Evolutionary conservation across 2,888 invertebrate genomes (phyloP), one percentile per base, ranked within the genome.

Genomic region (Endotricha flammealis): DNA sequence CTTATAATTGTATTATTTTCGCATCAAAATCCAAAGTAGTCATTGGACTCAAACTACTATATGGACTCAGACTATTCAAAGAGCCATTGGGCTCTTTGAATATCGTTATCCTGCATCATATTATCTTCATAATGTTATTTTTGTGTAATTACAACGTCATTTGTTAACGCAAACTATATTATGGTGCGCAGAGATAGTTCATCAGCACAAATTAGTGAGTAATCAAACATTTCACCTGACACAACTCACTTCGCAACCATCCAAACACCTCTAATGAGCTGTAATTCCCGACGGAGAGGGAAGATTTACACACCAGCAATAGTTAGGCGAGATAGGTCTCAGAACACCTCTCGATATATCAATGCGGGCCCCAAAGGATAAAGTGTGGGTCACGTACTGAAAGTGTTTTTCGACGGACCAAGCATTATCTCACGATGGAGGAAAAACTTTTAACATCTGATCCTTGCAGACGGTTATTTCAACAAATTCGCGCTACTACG

Each of bases 371-470:
- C 55, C 65, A 36, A 48, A 64, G 71, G 74, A 69, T 70, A 65
- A 65, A 68, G 59, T 65, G 69, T 65, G 60, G 73, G 70, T 78
- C 79, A 80, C 79, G 79, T 78, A 69, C 64, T 51, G 56, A 59
- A 61, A 73, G 67, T 79, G 78, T 77, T 80, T 79, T 77, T 66
- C 73, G 57, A 66, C 64, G 57, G 58, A 70, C 69, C 62, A 47
- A 50, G 54, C 63, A 67, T 71, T 73, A 74, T 68, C 66, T 56
- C 50, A 50, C 57, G 53, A 53, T 50, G 52, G 57, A 53, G 57
- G 60, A 64, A 65, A 59, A 60, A 58, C 50, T 57, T 61, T 39
- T 40, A 56, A 54, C 58, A 62, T 57, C 51, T 57, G 56, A 54
- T 49, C 51, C 52, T 48, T 38, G 33, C 36, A 38, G 42, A 8